These are phyloP conservation scores for Colletes gigas DNA, from an alignment of 1,140 invertebrate genomes.

Conservation along the genomic window DNA sequence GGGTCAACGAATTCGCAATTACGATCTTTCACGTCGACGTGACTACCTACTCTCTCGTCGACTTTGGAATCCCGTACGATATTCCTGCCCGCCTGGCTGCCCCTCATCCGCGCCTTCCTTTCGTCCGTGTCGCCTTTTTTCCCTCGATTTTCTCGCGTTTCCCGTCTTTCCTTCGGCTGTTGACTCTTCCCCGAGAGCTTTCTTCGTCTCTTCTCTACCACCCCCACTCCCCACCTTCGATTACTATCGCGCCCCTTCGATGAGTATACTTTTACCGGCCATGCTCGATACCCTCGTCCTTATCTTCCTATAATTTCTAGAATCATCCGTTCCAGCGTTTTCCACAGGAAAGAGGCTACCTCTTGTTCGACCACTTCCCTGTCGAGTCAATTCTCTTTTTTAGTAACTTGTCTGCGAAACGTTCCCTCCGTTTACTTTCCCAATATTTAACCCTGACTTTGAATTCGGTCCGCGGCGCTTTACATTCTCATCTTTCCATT, in stretches of 20 bases:
- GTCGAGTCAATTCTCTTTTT: no score
- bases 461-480: no score
- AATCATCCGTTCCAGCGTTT: no score
- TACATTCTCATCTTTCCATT: no score
- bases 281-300: background rate
- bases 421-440: no score
- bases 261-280: background rate
- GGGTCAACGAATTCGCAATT: slow-evolving; percentile 79
- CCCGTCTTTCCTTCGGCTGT: slow-evolving; percentile 27
- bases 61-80: slow-evolving; percentile 58
- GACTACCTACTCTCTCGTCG: slow-evolving; percentile 68
- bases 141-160: slow-evolving; percentile 32
- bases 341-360: background rate
- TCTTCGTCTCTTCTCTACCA: background rate
- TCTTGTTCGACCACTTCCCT: no score
- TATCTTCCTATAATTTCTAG: background rate
- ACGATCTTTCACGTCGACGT: slow-evolving; percentile 76
- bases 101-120: background rate
- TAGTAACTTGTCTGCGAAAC: no score
- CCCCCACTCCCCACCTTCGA: no score
- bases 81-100: background rate
- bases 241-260: background rate
- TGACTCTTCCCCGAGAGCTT: slow-evolving; percentile 21
- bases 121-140: slow-evolving; percentile 2
- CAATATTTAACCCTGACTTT: no score